Percentiles rank a stretch among this genome's conserved stretches.
Evolutionary conservation across 1,140 invertebrate species (phyloP).

Genomic region (Delia radicum): DNA sequence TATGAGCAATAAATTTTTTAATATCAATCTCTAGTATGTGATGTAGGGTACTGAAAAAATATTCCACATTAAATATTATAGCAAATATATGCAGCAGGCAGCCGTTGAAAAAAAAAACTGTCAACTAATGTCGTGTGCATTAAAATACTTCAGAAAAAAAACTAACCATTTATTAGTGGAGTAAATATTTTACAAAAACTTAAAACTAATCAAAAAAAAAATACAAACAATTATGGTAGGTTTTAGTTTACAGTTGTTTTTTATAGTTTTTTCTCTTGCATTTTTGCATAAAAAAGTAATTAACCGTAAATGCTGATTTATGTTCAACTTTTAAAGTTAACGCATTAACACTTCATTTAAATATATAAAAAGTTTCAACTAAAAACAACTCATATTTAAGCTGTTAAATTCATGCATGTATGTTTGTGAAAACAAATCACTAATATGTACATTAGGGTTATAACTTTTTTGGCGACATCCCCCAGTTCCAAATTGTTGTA

Average conservation of each 20-base stretch:
- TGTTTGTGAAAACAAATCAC: neutral
- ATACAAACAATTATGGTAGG: neutral
- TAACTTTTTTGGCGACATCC: too few species aligned
- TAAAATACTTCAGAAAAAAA: neutral
- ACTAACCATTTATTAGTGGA: neutral
- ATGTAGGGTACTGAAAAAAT: too few species aligned
- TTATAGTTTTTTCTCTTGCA: neutral
- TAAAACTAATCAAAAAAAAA: neutral
- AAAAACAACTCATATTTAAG: neutral
- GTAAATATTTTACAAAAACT: neutral
- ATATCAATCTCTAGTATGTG: too few species aligned
- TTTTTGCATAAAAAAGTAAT: conserved; percentile 1
- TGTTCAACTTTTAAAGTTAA: neutral
- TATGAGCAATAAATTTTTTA: too few species aligned
- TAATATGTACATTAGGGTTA: too few species aligned
- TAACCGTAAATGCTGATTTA: neutral
- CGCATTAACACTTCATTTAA: neutral
- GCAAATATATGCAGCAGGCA: neutral
- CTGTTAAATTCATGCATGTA: too few species aligned
- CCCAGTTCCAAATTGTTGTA: too few species aligned
- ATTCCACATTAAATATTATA: neutral
- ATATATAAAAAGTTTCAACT: neutral
- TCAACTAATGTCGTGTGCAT: neutral
- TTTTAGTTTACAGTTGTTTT: neutral
- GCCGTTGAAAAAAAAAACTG: neutral